These are phyloP conservation scores for Apogon talboti DNA, from an alignment of 2,797 vertebrate genomes.

Conservation along the genomic window DNA sequence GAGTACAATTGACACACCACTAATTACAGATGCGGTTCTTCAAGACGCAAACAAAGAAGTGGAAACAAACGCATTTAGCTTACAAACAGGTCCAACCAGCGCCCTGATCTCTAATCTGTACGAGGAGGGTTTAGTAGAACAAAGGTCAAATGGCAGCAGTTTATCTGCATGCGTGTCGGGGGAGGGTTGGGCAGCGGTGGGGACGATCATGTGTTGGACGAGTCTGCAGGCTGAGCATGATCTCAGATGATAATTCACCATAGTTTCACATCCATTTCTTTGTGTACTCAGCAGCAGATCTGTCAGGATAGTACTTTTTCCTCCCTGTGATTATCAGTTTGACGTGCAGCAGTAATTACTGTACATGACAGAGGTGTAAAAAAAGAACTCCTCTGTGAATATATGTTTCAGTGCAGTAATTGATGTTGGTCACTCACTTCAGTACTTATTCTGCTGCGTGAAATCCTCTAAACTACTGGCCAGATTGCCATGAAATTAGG, in stretches of 20 bases:
- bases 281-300: background rate
- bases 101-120: constrained; percentile 35
- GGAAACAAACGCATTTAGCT: constrained; percentile 1
- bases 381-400: background rate
- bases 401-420: background rate
- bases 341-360: constrained; percentile 15
- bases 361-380: background rate
- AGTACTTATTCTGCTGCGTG: constrained; percentile 1
- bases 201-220: constrained; percentile 15
- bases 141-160: constrained; percentile 38
- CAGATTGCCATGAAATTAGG: constrained; percentile 20
- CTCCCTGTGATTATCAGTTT: constrained; percentile 6
- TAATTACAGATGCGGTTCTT: background rate
- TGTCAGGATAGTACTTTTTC: background rate
- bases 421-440: constrained; percentile 5
- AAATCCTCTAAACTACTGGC: constrained; percentile 7
- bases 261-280: constrained; percentile 11
- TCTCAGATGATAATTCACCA: constrained; percentile 9
- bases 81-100: background rate
- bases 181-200: constrained; percentile 6
- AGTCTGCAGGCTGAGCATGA: background rate
- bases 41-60: constrained; percentile 8
- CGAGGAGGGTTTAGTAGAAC: constrained; percentile 27
- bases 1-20: constrained; percentile 7
- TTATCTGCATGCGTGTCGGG: constrained; percentile 18